phyloP scores from a whole-genome alignment of 2,888 invertebrate species.

The Keiferia lycopersicella region DNA sequence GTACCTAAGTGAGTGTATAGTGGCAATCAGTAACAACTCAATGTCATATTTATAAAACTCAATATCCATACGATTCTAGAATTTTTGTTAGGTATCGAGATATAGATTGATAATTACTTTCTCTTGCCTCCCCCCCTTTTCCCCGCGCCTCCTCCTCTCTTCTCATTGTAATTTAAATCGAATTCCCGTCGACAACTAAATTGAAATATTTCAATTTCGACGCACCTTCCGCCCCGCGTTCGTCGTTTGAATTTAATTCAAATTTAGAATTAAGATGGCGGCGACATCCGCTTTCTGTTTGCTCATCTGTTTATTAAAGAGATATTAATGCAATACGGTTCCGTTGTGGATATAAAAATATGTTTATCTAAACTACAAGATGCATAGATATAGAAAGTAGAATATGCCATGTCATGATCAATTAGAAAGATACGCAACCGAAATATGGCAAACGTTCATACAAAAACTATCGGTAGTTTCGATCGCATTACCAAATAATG shows the following conservation, averaged over 20 bases:
- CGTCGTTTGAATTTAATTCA: constrained; percentile 57
- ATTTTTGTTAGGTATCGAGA: constrained; percentile 61
- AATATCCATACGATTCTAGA: not conserved
- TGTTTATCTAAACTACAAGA: too few relatives aligned
- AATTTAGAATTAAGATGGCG: constrained; percentile 63
- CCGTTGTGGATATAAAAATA: not conserved
- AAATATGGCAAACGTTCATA: constrained; percentile 12
- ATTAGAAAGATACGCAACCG: not conserved
- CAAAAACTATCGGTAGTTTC: constrained; percentile 41
- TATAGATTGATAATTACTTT: constrained; percentile 72
- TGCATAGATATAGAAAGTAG: not conserved
- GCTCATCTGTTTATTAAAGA: constrained; percentile 20
- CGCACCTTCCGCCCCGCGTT: constrained; percentile 61
- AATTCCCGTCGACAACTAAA: constrained; percentile 77
- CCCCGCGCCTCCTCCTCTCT: constrained; percentile 32
- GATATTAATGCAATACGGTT: constrained; percentile 10
- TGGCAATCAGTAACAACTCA: constrained; percentile 41
- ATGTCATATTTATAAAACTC: not conserved
- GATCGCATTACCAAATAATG: constrained; percentile 54
- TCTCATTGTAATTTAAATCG: constrained; percentile 79
- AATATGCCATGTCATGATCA: not conserved
- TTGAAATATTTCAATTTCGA: constrained; percentile 79
- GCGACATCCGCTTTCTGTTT: constrained; percentile 28
- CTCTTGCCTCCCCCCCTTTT: constrained; percentile 30
- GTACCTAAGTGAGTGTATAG: too few relatives aligned